phyloP scores from a whole-genome alignment of 2,797 vertebrate species.

The Clarias fuscus region DNA sequence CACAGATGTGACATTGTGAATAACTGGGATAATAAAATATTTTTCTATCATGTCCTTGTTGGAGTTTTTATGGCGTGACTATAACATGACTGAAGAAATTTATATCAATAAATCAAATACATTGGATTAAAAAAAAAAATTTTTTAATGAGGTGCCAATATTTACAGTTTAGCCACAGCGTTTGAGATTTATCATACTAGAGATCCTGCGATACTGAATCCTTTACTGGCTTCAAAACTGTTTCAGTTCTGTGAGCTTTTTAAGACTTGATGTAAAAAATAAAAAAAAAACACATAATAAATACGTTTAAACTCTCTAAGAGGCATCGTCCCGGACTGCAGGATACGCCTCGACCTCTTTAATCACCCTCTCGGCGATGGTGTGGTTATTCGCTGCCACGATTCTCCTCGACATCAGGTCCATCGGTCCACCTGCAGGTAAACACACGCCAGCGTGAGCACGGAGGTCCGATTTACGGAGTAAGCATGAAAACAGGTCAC shows the following conservation, averaged over 20 bases:
- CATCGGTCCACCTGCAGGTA: conserved; percentile 79
- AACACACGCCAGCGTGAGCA: background rate
- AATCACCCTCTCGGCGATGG: conserved; percentile 78
- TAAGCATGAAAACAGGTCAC: too few relatives aligned
- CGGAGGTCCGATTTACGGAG: background rate
- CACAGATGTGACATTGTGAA: conserved; percentile 27
- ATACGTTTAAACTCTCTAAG: conserved; percentile 1
- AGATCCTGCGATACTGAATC: background rate
- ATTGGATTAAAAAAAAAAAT: too few relatives aligned
- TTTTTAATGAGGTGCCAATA: background rate
- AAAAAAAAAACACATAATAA: background rate
- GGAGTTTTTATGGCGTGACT: background rate
- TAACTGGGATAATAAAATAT: conserved; percentile 51
- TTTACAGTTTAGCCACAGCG: background rate
- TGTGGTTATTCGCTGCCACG: conserved; percentile 83
- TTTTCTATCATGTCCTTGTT: conserved; percentile 34
- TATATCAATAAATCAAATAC: background rate
- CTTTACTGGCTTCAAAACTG: background rate
- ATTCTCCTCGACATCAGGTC: conserved; percentile 94
- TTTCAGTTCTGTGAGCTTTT: background rate
- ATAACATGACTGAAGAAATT: too few relatives aligned
- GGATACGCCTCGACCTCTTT: conserved; percentile 79
- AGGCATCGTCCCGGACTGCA: conserved; percentile 78
- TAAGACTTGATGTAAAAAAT: background rate
- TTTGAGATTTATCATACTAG: background rate